phyloP scores from a whole-genome alignment of 1,140 invertebrate species.

The Achatina immaculata region DNA sequence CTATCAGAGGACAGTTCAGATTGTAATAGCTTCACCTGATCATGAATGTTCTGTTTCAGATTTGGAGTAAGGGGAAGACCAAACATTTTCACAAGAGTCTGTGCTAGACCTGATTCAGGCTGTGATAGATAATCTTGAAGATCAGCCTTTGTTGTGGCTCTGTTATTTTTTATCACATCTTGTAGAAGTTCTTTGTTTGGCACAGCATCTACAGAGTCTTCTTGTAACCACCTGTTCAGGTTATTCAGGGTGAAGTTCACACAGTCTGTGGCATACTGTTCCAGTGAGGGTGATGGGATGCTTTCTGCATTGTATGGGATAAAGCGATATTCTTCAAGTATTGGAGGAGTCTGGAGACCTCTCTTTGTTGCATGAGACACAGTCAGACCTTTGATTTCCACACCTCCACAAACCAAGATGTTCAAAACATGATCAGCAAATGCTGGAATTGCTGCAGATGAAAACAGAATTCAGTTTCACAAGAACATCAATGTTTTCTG shows the following conservation, averaged over 20 bases:
- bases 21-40: slow-evolving; percentile 37
- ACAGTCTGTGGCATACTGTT: slow-evolving; percentile 42
- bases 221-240: slow-evolving; percentile 33
- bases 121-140: background rate
- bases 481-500: no score
- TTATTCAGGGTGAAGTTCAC: slow-evolving; percentile 27
- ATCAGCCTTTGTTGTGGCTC: slow-evolving; percentile 42
- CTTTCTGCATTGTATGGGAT: slow-evolving; percentile 81
- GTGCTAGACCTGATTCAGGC: slow-evolving; percentile 38
- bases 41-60: slow-evolving; percentile 41
- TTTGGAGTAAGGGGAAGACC: slow-evolving; percentile 18
- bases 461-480: no score
- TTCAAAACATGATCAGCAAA: slow-evolving; percentile 83
- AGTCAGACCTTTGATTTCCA: slow-evolving; percentile 92
- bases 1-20: slow-evolving; percentile 50
- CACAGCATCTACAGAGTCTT: background rate
- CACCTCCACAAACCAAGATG: slow-evolving; percentile 85
- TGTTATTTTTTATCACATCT: slow-evolving; percentile 36
- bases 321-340: slow-evolving; percentile 86
- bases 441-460: slow-evolving; percentile 73
- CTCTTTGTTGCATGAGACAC: slow-evolving; percentile 88
- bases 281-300: background rate
- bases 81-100: slow-evolving; percentile 48
- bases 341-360: slow-evolving; percentile 79
- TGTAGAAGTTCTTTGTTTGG: slow-evolving; percentile 5